Evolutionary conservation across 2,113 vertebrate genomes (phyloP).

Genomic region (Pantherophis guttatus): DNA sequence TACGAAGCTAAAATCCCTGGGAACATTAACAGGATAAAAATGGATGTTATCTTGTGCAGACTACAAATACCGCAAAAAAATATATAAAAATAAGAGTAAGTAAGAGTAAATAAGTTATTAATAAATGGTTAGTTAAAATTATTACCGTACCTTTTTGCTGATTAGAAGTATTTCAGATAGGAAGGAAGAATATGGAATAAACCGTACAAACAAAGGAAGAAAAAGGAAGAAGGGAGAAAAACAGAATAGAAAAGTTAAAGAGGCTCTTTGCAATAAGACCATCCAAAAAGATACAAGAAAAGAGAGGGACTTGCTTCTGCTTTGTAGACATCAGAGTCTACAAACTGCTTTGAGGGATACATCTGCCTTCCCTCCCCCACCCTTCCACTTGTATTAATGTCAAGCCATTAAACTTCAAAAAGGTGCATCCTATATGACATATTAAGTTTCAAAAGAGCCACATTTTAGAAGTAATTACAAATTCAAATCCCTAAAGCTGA

Average conservation of each 20-base stretch:
- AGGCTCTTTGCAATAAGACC: constrained; percentile 35
- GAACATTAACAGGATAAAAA: background rate
- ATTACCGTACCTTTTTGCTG: constrained; percentile 72
- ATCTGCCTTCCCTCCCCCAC: background rate
- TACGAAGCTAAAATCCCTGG: background rate
- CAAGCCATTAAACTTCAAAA: constrained; percentile 48
- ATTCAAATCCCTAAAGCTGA: constrained; percentile 64
- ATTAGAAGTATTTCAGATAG: constrained; percentile 65
- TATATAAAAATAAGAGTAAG: constrained; percentile 8
- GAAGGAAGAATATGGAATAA: constrained; percentile 50
- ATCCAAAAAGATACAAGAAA: constrained; percentile 38
- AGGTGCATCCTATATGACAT: constrained; percentile 23
- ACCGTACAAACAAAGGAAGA: constrained; percentile 42
- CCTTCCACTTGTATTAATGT: constrained; percentile 12
- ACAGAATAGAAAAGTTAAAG: constrained; percentile 62
- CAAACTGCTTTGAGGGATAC: constrained; percentile 7
- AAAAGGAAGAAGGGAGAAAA: constrained; percentile 48
- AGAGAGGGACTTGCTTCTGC: background rate
- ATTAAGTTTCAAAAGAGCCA: constrained; percentile 42
- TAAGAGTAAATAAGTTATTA: constrained; percentile 13
- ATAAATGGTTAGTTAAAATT: constrained; percentile 53
- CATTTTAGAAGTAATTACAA: constrained; percentile 62
- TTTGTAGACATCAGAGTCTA: constrained; percentile 8
- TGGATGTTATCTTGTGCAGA: background rate
- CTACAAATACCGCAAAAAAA: constrained; percentile 17